Conservation (phyloP, 2,797 vertebrate genomes). For the Gymnothorax reevesii region DNA sequence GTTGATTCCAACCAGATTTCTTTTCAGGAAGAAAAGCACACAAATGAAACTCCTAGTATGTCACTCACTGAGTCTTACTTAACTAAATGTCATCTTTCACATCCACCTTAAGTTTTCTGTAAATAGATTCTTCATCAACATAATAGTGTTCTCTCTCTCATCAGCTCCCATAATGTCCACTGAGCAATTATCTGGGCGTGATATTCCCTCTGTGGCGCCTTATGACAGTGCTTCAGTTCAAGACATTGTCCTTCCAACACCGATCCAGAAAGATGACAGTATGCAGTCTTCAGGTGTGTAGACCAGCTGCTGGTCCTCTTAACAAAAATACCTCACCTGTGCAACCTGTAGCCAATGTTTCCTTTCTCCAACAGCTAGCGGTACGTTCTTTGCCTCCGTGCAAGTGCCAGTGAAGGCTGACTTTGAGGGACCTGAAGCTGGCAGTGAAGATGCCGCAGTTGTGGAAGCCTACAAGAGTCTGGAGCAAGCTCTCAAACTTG, state of each 20-base stretch:
- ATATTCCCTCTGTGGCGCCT: background rate
- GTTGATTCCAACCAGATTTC: slow-evolving; percentile 6
- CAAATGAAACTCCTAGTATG: slow-evolving; percentile 27
- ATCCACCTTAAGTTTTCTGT: background rate
- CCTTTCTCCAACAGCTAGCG: slow-evolving; percentile 9
- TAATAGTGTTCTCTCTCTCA: background rate
- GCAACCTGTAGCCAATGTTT: background rate
- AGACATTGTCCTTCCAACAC: background rate
- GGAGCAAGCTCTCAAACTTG: slow-evolving; percentile 29
- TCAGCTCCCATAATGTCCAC: background rate
- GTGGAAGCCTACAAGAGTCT: slow-evolving; percentile 41
- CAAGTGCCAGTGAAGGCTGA: slow-evolving; percentile 32
- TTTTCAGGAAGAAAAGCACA: slow-evolving; percentile 9
- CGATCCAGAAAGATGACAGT: background rate
- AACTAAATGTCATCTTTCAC: background rate
- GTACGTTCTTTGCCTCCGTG: slow-evolving; percentile 23
- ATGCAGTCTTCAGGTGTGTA: slow-evolving; percentile 16
- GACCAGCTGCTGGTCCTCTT: too few species aligned
- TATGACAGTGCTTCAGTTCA: background rate
- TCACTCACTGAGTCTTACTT: background rate
- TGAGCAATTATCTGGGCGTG: background rate
- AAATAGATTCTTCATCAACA: background rate
- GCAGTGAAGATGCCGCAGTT: slow-evolving; percentile 35
- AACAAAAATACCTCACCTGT: background rate
- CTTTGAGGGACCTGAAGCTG: slow-evolving; percentile 21